These are phyloP conservation scores for Nannoperca australis DNA, from an alignment of 2,797 vertebrate species.

Conservation along the genomic window DNA sequence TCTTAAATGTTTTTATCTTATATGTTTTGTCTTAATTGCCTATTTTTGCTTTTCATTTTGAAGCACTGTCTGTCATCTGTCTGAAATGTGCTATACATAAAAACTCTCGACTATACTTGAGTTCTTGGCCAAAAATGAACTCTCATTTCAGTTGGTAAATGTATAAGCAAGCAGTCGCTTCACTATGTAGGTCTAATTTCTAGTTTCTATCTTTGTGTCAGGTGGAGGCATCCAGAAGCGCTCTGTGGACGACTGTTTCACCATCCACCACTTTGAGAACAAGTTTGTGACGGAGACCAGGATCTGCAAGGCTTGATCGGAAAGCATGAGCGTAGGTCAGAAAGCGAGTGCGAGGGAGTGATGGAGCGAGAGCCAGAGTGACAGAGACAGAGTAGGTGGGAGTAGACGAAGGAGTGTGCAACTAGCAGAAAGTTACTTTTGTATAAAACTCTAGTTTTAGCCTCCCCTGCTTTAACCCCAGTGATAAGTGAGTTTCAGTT, in stretches of 20 bases:
- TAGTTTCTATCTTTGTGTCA: constrained; percentile 40
- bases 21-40: too few species aligned
- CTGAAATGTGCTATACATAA: too few species aligned
- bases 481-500: constrained; percentile 76
- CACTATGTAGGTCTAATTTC: not conserved
- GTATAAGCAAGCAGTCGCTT: not conserved
- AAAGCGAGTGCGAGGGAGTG: constrained; percentile 7
- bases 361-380: not conserved
- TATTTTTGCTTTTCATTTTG: too few species aligned
- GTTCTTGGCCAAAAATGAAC: not conserved
- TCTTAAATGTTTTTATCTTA: too few species aligned
- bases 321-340: constrained; percentile 7
- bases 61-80: too few species aligned
- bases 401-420: constrained; percentile 41
- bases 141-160: not conserved
- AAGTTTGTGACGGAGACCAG: constrained; percentile 92
- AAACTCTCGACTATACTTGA: too few species aligned
- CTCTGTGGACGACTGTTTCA: constrained; percentile 90
- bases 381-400: constrained; percentile 16
- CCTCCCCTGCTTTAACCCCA: constrained; percentile 71
- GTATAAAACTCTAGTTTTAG: constrained; percentile 71
- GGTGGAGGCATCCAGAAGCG: constrained; percentile 91
- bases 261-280: constrained; percentile 94
- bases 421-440: constrained; percentile 73
- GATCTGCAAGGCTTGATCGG: constrained; percentile 91